Evolutionary conservation across 37 sponge, comb jelly and placozoan genomes (phyloP).

Genomic region (Tethya wilhelma): DNA sequence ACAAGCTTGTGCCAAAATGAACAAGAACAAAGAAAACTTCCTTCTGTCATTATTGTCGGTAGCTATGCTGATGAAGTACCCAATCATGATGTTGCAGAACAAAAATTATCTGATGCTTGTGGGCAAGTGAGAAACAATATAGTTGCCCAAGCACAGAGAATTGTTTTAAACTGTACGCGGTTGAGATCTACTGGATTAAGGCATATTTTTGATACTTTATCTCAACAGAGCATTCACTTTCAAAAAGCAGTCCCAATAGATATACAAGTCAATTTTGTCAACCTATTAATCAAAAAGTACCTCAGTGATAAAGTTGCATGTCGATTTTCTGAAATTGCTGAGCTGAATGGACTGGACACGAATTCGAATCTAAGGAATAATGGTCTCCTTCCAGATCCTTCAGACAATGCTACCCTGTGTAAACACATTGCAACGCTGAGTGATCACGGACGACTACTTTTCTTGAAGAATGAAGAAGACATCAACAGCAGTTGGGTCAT

Average conservation of each 20-base stretch:
- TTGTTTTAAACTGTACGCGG: neutral
- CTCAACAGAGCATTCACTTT: neutral
- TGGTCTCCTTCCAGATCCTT: neutral
- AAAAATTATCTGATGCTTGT: neutral
- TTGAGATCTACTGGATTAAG: neutral
- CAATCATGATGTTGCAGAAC: neutral
- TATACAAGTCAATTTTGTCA: neutral
- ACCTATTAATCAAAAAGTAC: conserved; percentile 1
- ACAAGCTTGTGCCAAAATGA: neutral
- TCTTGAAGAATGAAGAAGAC: conserved; percentile 9
- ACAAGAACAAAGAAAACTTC: neutral
- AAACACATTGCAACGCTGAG: neutral
- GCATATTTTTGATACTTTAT: neutral
- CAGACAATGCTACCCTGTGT: neutral
- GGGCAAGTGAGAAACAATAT: neutral
- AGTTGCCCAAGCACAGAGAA: neutral
- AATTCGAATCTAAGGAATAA: neutral
- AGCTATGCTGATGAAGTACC: conserved; percentile 17
- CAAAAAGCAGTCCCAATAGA: neutral
- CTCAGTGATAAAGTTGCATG: neutral
- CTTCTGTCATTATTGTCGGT: neutral
- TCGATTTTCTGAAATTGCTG: neutral
- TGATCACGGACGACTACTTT: conserved; percentile 8
- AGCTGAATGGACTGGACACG: neutral
- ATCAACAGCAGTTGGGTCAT: conserved; percentile 16